Base-by-base conservation (phyloP, 2,888 invertebrate species). In the Lasioglossum morio region DNA sequence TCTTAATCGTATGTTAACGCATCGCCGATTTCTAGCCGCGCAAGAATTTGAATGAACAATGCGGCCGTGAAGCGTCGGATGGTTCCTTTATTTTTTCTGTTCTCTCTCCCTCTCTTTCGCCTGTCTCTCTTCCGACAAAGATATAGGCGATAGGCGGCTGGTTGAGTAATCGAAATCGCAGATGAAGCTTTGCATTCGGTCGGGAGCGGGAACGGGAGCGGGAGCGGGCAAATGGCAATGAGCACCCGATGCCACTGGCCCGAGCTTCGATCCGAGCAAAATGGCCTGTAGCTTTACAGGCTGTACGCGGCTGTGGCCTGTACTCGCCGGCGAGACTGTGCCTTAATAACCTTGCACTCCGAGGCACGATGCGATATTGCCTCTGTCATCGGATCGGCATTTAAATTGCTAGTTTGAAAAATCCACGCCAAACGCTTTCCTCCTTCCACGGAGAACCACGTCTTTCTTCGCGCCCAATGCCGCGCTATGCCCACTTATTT, bases 301-400 rank as follows among this genome's bases (percentile, higher is more conserved):
- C 53, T n/a, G 53, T 53, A 53, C 23, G 4, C 19, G 53, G n/a
- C n/a, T 4, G n/a, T 57, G 82, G 48, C 82, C 75, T 74, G 85
- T 85, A 79, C 86, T 72, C 85, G 79, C 66, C 81, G 70, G 87
- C 81, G 74, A 77, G 83, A 87, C 89, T 75, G 76, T 83, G 86
- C 57, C 81, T 89, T 88, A 89, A 88, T 89, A 88, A 88, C 81
- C 86, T 86, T 87, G 89, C 86, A 88, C 88, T 85, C 80, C 73
- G 86, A 82, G 37, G 37, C 70, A 77, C 73, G 70, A 66, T 19
- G 74, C 46, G 78, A 70, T 70, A 70, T 89, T 83, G 88, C 72
- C 82, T 75, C 69, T 79, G 82, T 87, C 89, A 84, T 84, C 78
- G 81, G 89, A 85, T 87, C 79, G 85, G 85, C 85, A 86, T 89